Evolutionary conservation across 2,888 invertebrate genomes (phyloP).

Genomic region (Monopis laevigella): DNA sequence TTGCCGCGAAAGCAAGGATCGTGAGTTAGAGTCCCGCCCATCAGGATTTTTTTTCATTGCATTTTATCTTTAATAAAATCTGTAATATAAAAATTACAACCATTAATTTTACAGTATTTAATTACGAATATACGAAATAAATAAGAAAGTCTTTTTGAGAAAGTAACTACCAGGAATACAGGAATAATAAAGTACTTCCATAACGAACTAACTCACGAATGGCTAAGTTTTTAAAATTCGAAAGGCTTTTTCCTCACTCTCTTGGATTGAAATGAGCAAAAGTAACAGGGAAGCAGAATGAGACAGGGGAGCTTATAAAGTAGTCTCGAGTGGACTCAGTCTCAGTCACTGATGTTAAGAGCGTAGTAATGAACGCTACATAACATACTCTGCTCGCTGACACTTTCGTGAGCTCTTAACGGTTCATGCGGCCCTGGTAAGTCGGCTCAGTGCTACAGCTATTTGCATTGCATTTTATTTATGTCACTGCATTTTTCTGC

Average conservation of each 20-base stretch:
- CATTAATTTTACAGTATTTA: no score
- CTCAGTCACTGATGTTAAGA: constrained; percentile 20
- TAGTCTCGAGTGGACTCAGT: constrained; percentile 32
- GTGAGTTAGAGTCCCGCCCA: no score
- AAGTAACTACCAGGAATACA: background rate
- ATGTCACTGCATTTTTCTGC: no score
- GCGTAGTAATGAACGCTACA: constrained; percentile 27
- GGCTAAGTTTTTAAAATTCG: background rate
- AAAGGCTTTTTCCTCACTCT: background rate
- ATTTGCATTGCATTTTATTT: no score
- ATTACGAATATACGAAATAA: no score
- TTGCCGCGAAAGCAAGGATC: no score
- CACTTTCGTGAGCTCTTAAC: constrained; percentile 16
- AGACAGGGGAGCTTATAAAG: constrained; percentile 32
- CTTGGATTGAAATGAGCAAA: constrained; percentile 24
- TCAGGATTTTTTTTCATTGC: no score
- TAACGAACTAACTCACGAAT: constrained; percentile 8
- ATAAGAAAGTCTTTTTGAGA: no score
- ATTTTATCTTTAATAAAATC: no score
- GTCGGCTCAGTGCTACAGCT: no score
- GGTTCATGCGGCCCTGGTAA: constrained; percentile 21
- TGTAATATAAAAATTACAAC: no score
- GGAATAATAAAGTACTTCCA: background rate
- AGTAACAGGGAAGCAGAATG: constrained; percentile 24
- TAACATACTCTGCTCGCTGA: constrained; percentile 22